Evolutionary conservation across 2,888 invertebrate species (phyloP).

Genomic region (Eumerus sabulonum): DNA sequence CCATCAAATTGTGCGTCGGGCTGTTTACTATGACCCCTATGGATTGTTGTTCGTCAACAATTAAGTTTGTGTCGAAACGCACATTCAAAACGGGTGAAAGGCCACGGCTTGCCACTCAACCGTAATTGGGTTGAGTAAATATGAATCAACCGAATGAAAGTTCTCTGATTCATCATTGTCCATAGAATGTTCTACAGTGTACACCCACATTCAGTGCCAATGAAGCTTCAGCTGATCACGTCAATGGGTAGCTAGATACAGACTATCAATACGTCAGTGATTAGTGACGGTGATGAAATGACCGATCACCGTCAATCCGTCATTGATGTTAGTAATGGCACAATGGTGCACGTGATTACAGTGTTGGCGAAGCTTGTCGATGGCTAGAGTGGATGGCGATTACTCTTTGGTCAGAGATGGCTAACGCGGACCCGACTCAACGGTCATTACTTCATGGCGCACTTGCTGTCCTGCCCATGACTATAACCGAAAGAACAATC

Average conservation of each 20-base stretch:
- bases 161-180: slow-evolving; percentile 44
- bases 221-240: not conserved
- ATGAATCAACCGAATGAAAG: slow-evolving; percentile 54
- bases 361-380: slow-evolving; percentile 20
- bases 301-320: slow-evolving; percentile 36
- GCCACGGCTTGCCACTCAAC: slow-evolving; percentile 33
- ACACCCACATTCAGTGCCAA: slow-evolving; percentile 15
- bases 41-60: slow-evolving; percentile 66
- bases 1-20: slow-evolving; percentile 53
- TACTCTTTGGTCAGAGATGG: slow-evolving; percentile 43
- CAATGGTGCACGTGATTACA: slow-evolving; percentile 57
- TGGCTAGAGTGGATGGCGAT: slow-evolving; percentile 25
- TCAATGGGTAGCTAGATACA: not conserved
- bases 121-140: slow-evolving; percentile 58
- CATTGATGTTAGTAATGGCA: slow-evolving; percentile 8
- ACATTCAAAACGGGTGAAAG: slow-evolving; percentile 45
- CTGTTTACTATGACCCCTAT: slow-evolving; percentile 62
- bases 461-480: slow-evolving; percentile 2
- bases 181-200: slow-evolving; percentile 10
- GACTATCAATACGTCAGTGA: slow-evolving; percentile 32
- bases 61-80: slow-evolving; percentile 63
- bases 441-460: not conserved
- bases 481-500: slow-evolving; percentile 48
- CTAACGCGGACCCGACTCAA: too few relatives aligned
- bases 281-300: slow-evolving; percentile 48